A percentile compares a stretch with the other conserved stretches of the same genome.
phyloP scores from a whole-genome alignment of 37 sponge, comb jelly and placozoan genomes.

The Agelas oroides region DNA sequence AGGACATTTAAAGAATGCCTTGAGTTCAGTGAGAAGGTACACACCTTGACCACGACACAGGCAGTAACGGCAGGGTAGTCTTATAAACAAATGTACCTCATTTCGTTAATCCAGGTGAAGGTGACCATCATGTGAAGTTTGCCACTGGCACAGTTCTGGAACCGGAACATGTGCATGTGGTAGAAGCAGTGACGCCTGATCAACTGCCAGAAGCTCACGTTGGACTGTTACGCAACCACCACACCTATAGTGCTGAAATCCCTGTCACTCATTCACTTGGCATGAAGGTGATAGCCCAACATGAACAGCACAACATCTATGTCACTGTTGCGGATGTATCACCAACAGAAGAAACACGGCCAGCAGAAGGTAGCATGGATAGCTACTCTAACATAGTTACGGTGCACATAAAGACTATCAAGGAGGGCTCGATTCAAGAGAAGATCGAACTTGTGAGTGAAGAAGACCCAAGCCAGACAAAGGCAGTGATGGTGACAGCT shows the following conservation, averaged over 20 bases:
- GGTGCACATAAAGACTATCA: slow-evolving; percentile 71
- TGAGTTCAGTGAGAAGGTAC: too few relatives aligned
- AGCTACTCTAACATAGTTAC: slow-evolving; percentile 44
- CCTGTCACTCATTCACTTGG: slow-evolving; percentile 62
- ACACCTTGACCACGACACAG: too few relatives aligned
- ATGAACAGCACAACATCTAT: slow-evolving; percentile 62
- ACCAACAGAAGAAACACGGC: neutral
- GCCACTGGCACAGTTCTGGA: slow-evolving; percentile 63
- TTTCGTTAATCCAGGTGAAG: too few relatives aligned
- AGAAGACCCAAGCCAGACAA: neutral
- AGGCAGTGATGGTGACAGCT: slow-evolving; percentile 64
- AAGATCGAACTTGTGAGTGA: slow-evolving; percentile 50
- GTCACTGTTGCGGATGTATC: slow-evolving; percentile 37
- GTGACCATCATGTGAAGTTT: slow-evolving; percentile 54
- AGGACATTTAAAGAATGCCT: too few relatives aligned
- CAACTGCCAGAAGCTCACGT: slow-evolving; percentile 77
- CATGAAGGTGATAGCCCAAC: slow-evolving; percentile 34
- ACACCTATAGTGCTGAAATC: slow-evolving; percentile 71
- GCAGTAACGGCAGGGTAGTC: too few relatives aligned
- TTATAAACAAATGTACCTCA: too few relatives aligned
- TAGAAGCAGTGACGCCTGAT: neutral
- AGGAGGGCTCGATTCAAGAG: slow-evolving; percentile 73
- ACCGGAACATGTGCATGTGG: slow-evolving; percentile 66
- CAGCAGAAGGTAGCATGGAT: neutral
- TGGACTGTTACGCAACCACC: slow-evolving; percentile 73